Percentiles rank a stretch among this genome's conserved stretches.
Evolutionary conservation across 37 sponge, comb jelly and placozoan genomes (phyloP).

Genomic region (Crambe crambe): DNA sequence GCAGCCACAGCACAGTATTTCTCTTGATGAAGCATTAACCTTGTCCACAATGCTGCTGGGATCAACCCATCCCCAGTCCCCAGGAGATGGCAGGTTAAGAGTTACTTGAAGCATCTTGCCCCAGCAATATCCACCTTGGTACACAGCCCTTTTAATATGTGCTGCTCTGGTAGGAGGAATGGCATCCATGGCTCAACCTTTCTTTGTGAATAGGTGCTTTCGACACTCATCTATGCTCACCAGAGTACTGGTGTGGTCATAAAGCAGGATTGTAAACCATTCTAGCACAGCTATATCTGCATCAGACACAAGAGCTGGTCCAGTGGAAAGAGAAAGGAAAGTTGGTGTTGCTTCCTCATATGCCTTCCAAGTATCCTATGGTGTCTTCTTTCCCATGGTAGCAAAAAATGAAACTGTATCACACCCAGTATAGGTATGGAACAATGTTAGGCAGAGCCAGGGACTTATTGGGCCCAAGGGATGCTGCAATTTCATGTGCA

Average conservation of each 20-base stretch:
- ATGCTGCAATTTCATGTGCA: too few species aligned
- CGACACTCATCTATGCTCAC: not conserved
- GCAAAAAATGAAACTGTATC: too few species aligned
- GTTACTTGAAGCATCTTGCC: not conserved
- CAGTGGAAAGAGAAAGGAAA: not conserved
- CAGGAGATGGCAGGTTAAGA: not conserved
- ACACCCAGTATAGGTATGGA: not conserved
- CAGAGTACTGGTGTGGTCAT: not conserved
- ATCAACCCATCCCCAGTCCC: not conserved
- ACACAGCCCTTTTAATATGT: not conserved
- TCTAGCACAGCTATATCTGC: not conserved
- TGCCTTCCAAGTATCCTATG: too few species aligned
- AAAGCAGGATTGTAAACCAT: not conserved
- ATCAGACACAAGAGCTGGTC: too few species aligned
- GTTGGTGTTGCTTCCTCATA: not conserved
- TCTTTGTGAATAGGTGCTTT: not conserved
- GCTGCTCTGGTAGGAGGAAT: not conserved
- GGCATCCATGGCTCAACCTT: not conserved
- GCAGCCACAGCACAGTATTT: not conserved
- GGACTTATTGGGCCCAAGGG: too few species aligned
- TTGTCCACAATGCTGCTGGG: not conserved
- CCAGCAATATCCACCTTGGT: not conserved
- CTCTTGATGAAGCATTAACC: too few species aligned
- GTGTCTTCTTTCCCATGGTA: too few species aligned
- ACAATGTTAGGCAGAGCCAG: not conserved